Conservation (phyloP, 2,113 vertebrate species). For the Hymenochirus boettgeri region DNA sequence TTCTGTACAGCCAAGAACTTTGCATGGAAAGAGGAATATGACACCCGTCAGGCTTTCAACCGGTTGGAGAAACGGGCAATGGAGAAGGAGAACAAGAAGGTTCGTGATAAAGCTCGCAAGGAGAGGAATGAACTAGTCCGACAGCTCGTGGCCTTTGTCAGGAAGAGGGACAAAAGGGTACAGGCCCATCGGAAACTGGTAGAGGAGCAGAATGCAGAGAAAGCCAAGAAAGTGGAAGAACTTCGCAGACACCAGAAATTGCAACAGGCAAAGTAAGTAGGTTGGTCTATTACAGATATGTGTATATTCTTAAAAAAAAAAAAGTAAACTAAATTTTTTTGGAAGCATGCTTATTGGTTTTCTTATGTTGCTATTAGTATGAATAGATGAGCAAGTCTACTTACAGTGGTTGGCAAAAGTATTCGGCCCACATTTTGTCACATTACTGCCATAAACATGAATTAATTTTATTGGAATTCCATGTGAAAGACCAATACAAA, state of each 20-base stretch:
- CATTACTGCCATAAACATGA: too few relatives aligned
- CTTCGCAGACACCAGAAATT: constrained; percentile 82
- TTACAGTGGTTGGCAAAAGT: too few relatives aligned
- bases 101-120: constrained; percentile 80
- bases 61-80: constrained; percentile 96
- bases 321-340: too few relatives aligned
- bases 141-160: constrained; percentile 85
- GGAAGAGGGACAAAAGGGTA: constrained; percentile 86
- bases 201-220: constrained; percentile 90
- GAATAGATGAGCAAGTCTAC: too few relatives aligned
- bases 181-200: constrained; percentile 86
- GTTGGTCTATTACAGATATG: too few relatives aligned
- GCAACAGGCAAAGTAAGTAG: constrained; percentile 79
- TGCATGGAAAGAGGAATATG: constrained; percentile 94
- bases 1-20: constrained; percentile 91
- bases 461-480: too few relatives aligned
- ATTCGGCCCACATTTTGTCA: too few relatives aligned
- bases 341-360: too few relatives aligned
- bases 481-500: too few relatives aligned
- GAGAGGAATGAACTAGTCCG: constrained; percentile 86
- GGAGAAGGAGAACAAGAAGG: constrained; percentile 97
- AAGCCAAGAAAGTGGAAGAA: constrained; percentile 78
- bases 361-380: too few relatives aligned
- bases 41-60: constrained; percentile 89
- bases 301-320: too few relatives aligned